These are phyloP conservation scores for Festucalex cinctus DNA, from an alignment of 2,113 vertebrate genomes.

Conservation along the genomic window DNA sequence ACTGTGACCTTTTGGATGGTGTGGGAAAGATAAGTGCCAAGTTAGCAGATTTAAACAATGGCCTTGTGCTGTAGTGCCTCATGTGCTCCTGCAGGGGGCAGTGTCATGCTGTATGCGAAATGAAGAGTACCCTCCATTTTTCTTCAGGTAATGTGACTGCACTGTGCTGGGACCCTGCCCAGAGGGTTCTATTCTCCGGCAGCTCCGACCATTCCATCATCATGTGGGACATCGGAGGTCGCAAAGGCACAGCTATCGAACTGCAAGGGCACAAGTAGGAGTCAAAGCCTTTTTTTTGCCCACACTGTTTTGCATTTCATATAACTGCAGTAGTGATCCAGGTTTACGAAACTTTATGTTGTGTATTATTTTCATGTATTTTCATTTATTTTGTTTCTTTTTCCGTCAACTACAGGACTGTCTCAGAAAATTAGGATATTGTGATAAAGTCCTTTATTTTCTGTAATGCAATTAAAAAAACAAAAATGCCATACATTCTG, in stretches of 20 bases:
- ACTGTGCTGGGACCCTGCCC: slow-evolving; percentile 92
- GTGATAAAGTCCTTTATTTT: too few relatives aligned
- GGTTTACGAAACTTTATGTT: not conserved
- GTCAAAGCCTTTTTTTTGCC: not conserved
- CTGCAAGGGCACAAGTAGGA: slow-evolving; percentile 96
- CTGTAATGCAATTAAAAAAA: too few relatives aligned
- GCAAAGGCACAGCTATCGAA: slow-evolving; percentile 96
- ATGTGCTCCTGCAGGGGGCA: not conserved
- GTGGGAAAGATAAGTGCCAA: not conserved
- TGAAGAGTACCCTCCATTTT: not conserved
- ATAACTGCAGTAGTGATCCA: not conserved
- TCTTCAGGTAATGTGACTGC: slow-evolving; percentile 87
- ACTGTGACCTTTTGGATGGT: not conserved
- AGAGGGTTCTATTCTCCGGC: slow-evolving; percentile 90
- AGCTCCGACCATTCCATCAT: slow-evolving; percentile 98
- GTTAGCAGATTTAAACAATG: not conserved
- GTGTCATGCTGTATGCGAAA: not conserved
- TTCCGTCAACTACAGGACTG: too few relatives aligned
- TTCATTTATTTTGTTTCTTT: too few relatives aligned
- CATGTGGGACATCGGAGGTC: slow-evolving; percentile 99
- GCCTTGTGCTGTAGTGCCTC: not conserved
- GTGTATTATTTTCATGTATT: too few relatives aligned
- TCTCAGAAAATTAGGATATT: too few relatives aligned
- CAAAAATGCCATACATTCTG: too few relatives aligned
- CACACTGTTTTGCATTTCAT: not conserved